Evolutionary conservation across 2,888 invertebrate genomes (phyloP), one percentile per base, ranked within the genome.

Genomic region (Ptychoptera albimana): DNA sequence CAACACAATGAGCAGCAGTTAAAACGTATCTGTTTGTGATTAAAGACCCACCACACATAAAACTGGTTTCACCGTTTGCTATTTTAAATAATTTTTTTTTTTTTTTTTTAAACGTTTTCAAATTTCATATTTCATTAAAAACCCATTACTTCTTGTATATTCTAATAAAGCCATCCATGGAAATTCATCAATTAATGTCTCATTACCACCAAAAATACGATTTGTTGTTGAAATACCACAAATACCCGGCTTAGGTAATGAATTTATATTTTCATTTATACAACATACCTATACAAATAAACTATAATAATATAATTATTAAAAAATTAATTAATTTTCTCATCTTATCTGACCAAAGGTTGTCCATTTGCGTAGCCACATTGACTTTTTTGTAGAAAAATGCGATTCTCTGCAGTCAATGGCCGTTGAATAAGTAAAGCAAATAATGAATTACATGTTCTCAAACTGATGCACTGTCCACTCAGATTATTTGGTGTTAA

Each of bases 41-140:
- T 14, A 85, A 62, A 1, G 77, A 79, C 1, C 82, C 84, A 1
- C 82, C 84, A 55, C 84, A 85, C 52, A 79, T 76, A 51, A 77
- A 79, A 1, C 76, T 74, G 53, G 64, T 69, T 0, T 67, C 68
- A 31, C 70, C 70, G 40, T 70, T 74, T 57, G 73, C 75, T 75
- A 51, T 35, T 60, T 44, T 43, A 42, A 34, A 42, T 12, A 12
- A 44, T n/a, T 14, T 12, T 45, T 23, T n/a, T 38, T 40, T 38
- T 35, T 14, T 37, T n/a, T n/a, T n/a, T n/a, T n/a, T n/a, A n/a
- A n/a, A n/a, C n/a, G n/a, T n/a, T n/a, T n/a, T n/a, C n/a, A n/a
- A n/a, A n/a, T n/a, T n/a, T n/a, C n/a, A n/a, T n/a, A n/a, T n/a
- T n/a, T 15, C 10, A 39, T 14, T 32, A 11, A 29, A n/a, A 14